A percentile compares a stretch with the other conserved stretches of the same genome.
These are phyloP conservation scores for Rhinopithecus roxellana DNA, from an alignment of 2,113 vertebrate genomes.

Conservation along the genomic window DNA sequence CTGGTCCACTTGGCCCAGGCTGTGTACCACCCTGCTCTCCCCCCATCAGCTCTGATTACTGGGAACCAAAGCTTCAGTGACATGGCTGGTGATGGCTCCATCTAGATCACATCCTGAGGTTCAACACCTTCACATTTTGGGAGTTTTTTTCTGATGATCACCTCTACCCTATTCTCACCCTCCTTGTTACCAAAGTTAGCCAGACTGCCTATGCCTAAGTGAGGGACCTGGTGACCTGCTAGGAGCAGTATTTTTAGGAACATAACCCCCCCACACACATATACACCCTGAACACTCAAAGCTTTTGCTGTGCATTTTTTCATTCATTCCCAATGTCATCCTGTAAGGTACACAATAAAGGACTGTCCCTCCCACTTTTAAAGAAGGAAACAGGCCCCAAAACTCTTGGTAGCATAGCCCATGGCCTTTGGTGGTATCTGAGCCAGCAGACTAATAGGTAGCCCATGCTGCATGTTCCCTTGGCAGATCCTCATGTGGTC, in stretches of 20 bases:
- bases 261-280: accelerated
- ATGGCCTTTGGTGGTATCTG: not conserved
- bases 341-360: not conserved
- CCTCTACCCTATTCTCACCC: not conserved
- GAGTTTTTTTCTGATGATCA: not conserved
- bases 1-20: accelerated
- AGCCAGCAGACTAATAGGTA: not conserved
- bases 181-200: not conserved
- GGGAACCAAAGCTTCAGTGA: not conserved
- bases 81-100: not conserved
- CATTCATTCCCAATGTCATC: not conserved
- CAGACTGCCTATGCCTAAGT: not conserved
- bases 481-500: not conserved
- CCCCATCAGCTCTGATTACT: not conserved
- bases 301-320: not conserved
- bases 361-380: not conserved
- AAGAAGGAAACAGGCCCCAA: not conserved
- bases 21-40: not conserved
- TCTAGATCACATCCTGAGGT: not conserved
- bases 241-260: not conserved
- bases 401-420: not conserved
- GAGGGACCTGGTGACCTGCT: not conserved
- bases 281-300: not conserved
- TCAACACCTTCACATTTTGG: not conserved
- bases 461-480: not conserved